A percentile compares a stretch with the other conserved stretches of the same genome.
Conservation (phyloP, 2,113 vertebrate genomes). For the Uria lomvia region DNA sequence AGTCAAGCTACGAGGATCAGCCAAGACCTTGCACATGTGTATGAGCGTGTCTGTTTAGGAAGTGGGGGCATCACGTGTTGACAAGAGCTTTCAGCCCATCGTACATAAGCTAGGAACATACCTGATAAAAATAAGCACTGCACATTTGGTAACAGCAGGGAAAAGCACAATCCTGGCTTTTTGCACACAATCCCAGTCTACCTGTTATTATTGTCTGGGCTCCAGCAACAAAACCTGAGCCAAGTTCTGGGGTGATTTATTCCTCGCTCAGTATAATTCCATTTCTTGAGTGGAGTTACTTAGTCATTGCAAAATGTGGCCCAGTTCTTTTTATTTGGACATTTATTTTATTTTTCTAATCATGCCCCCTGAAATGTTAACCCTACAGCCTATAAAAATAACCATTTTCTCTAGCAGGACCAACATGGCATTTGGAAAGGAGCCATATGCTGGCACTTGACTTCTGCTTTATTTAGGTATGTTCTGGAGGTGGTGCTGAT, state of each 20-base stretch:
- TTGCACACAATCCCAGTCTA: not conserved
- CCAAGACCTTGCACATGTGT: not conserved
- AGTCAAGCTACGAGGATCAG: not conserved
- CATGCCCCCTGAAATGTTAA: not conserved
- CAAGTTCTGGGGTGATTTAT: conserved; percentile 16
- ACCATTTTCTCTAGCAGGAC: not conserved
- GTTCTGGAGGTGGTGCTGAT: conserved; percentile 32
- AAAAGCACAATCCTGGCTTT: not conserved
- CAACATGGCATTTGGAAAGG: conserved; percentile 3
- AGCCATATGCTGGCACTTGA: not conserved
- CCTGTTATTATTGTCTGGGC: not conserved
- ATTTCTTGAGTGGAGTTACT: conserved; percentile 8
- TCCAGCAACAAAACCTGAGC: not conserved
- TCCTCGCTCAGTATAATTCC: not conserved
- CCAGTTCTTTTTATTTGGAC: not conserved
- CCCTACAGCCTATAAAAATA: not conserved
- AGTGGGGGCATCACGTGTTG: not conserved
- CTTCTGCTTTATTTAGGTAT: not conserved
- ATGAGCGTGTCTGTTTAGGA: not conserved
- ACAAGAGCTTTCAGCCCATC: not conserved
- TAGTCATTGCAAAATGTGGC: not conserved
- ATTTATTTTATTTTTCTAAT: not conserved
- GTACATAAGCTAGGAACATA: not conserved
- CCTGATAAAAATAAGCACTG: not conserved
- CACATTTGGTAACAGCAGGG: conserved; percentile 19